Percentiles rank a stretch among this genome's conserved stretches.
Evolutionary conservation across 2,113 vertebrate species (phyloP).

Genomic region (Phaethornis superciliosus): DNA sequence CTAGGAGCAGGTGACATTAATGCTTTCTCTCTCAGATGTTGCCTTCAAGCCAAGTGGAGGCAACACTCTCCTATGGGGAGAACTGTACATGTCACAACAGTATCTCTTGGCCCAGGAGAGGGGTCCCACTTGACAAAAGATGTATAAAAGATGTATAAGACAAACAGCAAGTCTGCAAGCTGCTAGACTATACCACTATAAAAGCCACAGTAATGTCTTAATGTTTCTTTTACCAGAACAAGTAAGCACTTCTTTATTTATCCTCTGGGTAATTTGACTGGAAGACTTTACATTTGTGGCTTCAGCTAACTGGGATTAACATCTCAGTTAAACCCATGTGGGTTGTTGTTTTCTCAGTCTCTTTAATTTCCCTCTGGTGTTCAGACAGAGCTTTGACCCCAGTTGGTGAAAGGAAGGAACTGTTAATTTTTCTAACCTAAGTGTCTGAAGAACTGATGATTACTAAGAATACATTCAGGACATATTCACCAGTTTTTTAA

Average conservation of each 20-base stretch:
- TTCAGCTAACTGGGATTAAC: constrained; percentile 15
- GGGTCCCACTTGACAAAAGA: neutral
- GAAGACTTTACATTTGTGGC: neutral
- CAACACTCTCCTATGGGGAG: neutral
- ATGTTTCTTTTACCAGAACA: neutral
- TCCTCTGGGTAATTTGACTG: neutral
- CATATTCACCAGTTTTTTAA: neutral
- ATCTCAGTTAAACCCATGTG: neutral
- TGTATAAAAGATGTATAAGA: neutral
- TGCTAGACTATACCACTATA: neutral
- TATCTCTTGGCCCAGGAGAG: neutral
- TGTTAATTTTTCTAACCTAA: neutral
- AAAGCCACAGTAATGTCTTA: neutral
- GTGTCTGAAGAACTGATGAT: neutral
- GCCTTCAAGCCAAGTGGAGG: neutral
- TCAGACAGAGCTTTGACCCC: neutral
- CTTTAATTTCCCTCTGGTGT: neutral
- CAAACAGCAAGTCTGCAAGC: neutral
- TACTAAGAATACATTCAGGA: neutral
- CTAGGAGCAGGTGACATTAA: neutral
- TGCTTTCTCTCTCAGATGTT: neutral
- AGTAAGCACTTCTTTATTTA: neutral
- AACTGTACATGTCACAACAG: accelerated
- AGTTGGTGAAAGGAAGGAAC: neutral
- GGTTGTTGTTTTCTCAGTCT: neutral